Percentiles rank a stretch among this genome's conserved stretches.
Conservation (phyloP, 2,113 vertebrate species). For the Chionodraco myersi region DNA sequence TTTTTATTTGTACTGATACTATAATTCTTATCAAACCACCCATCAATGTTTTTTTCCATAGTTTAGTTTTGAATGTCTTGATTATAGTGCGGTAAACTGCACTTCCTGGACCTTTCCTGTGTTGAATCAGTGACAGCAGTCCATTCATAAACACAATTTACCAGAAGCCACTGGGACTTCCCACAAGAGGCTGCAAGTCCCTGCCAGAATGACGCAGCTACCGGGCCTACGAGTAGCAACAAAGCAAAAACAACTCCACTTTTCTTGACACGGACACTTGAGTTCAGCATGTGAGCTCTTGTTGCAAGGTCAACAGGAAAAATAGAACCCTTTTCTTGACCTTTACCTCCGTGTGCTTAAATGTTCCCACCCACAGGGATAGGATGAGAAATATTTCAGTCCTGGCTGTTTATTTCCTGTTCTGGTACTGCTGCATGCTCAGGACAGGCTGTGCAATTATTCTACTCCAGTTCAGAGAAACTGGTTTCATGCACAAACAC, state of each 20-base stretch:
- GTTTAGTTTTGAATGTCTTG: neutral
- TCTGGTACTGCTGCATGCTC: constrained; percentile 11
- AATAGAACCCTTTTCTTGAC: constrained; percentile 38
- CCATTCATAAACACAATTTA: constrained; percentile 76
- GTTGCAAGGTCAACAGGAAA: constrained; percentile 42
- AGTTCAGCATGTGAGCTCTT: constrained; percentile 43
- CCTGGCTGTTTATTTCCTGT: constrained; percentile 28
- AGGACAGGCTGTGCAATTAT: neutral
- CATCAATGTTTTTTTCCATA: neutral
- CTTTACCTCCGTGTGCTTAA: constrained; percentile 11
- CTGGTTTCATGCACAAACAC: constrained; percentile 11
- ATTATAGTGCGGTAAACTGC: constrained; percentile 4
- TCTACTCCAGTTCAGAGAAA: constrained; percentile 16
- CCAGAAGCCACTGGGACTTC: constrained; percentile 73
- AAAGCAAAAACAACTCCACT: constrained; percentile 40
- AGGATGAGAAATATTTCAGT: constrained; percentile 27
- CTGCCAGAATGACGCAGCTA: constrained; percentile 69
- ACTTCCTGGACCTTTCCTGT: constrained; percentile 38
- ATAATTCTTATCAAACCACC: neutral
- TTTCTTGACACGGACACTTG: constrained; percentile 36
- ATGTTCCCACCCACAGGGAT: constrained; percentile 18
- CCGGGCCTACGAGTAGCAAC: constrained; percentile 50
- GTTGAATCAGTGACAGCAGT: constrained; percentile 58
- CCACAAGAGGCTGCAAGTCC: constrained; percentile 50
- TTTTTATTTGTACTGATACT: neutral